Evolutionary conservation across 2,797 vertebrate genomes (phyloP).

Genomic region (Xiphorhynchus erythropygius): DNA sequence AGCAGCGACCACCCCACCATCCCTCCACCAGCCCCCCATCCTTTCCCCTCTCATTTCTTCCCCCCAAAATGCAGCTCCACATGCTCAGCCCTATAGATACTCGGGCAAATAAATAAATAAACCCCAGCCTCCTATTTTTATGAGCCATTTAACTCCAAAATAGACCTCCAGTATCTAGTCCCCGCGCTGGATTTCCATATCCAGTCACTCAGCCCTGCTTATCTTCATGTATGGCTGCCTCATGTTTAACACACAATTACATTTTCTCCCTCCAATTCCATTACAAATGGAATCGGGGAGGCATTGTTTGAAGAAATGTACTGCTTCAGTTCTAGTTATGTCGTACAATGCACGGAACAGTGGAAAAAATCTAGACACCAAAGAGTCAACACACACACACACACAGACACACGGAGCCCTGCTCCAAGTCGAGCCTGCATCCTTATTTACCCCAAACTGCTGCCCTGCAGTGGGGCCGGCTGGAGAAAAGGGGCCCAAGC

Average conservation of each 20-base stretch:
- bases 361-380: conserved; percentile 67
- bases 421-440: conserved; percentile 7
- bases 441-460: conserved; percentile 47
- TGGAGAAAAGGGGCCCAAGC: background rate
- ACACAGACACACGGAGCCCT: background rate
- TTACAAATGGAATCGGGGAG: conserved; percentile 73
- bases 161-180: conserved; percentile 61
- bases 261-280: conserved; percentile 68
- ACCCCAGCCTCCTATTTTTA: conserved; percentile 1
- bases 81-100: background rate
- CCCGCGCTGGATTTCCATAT: conserved; percentile 47
- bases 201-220: conserved; percentile 47
- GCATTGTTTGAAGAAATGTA: conserved; percentile 81
- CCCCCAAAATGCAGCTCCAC: background rate
- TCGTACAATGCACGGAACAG: conserved; percentile 75
- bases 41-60: background rate
- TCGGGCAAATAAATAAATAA: conserved; percentile 52
- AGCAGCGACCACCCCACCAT: background rate
- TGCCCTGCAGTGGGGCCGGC: conserved; percentile 14
- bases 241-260: conserved; percentile 70
- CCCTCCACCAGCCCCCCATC: background rate
- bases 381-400: conserved; percentile 60
- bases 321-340: conserved; percentile 78
- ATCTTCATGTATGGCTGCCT: conserved; percentile 71
- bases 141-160: conserved; percentile 71